Percentiles rank a stretch among this genome's conserved stretches.
These are phyloP conservation scores for Xanthia togata DNA, from an alignment of 2,888 invertebrate species.

Conservation along the genomic window DNA sequence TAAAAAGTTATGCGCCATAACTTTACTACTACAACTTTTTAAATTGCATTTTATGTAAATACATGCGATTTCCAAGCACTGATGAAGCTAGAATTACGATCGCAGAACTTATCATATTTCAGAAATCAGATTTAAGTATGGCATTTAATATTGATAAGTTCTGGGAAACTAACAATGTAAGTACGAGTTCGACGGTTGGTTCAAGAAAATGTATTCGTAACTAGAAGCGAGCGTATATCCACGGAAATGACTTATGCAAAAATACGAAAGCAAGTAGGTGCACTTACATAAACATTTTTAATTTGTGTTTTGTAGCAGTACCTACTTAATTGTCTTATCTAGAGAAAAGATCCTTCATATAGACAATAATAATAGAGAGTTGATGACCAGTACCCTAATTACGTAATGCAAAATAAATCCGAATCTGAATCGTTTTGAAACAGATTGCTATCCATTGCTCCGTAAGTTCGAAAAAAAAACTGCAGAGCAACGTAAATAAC, in stretches of 20 bases:
- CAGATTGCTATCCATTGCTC: too few species aligned
- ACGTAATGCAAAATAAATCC: too few species aligned
- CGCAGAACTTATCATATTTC: slow-evolving; percentile 62
- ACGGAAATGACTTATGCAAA: slow-evolving; percentile 40
- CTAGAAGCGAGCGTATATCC: slow-evolving; percentile 45
- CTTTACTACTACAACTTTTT: neutral
- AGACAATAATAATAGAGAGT: neutral
- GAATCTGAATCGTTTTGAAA: too few species aligned
- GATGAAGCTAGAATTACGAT: slow-evolving; percentile 45
- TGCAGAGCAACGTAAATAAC: too few species aligned
- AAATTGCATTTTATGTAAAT: slow-evolving; percentile 35
- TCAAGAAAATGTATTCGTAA: slow-evolving; percentile 61
- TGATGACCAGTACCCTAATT: too few species aligned
- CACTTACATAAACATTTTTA: neutral
- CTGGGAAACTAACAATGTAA: slow-evolving; percentile 62
- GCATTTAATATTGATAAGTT: slow-evolving; percentile 67
- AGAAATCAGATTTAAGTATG: slow-evolving; percentile 63
- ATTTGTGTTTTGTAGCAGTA: neutral
- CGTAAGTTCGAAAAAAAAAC: too few species aligned
- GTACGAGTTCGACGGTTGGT: slow-evolving; percentile 46
- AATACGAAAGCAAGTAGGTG: slow-evolving; percentile 18
- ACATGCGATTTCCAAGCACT: slow-evolving; percentile 43
- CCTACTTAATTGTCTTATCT: neutral
- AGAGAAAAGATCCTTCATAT: neutral
- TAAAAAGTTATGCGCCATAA: too few species aligned